These are phyloP conservation scores for Anhinga anhinga DNA, from an alignment of 2,113 vertebrate species.

Conservation along the genomic window DNA sequence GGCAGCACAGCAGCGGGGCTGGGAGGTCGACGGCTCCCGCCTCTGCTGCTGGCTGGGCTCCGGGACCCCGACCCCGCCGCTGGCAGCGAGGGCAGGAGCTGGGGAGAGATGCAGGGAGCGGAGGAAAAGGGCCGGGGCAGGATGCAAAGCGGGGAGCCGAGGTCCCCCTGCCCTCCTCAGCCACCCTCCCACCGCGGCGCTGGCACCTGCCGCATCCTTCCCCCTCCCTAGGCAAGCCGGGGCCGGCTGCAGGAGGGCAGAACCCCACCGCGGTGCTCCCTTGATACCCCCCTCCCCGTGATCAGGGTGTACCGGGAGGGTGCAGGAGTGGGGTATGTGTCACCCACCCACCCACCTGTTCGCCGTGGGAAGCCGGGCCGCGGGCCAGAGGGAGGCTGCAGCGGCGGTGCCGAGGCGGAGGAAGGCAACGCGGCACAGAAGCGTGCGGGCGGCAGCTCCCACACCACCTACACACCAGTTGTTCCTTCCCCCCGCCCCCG, in stretches of 20 bases:
- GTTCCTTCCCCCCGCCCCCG: not conserved
- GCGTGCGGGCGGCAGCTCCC: not conserved
- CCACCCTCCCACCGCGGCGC: fast-evolving
- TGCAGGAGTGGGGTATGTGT: fast-evolving
- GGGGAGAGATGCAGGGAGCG: not conserved
- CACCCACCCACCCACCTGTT: fast-evolving
- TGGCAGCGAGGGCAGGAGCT: fast-evolving
- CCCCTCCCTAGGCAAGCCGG: not conserved
- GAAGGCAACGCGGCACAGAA: not conserved
- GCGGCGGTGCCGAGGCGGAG: not conserved
- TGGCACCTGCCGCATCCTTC: not conserved
- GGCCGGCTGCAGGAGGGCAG: not conserved
- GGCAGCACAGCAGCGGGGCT: fast-evolving
- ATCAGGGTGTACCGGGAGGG: fast-evolving
- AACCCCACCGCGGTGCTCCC: fast-evolving
- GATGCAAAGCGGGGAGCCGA: not conserved
- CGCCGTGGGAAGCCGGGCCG: not conserved
- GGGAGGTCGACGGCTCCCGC: not conserved
- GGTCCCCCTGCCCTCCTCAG: not conserved
- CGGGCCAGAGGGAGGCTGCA: not conserved
- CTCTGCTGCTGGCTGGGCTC: not conserved
- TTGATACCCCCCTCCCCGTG: fast-evolving
- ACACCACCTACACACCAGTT: not conserved
- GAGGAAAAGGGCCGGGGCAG: not conserved
- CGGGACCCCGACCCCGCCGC: not conserved